A percentile compares a stretch with the other conserved stretches of the same genome.
Conservation (phyloP, 2,888 invertebrate species). For the Ellobium chinense region DNA sequence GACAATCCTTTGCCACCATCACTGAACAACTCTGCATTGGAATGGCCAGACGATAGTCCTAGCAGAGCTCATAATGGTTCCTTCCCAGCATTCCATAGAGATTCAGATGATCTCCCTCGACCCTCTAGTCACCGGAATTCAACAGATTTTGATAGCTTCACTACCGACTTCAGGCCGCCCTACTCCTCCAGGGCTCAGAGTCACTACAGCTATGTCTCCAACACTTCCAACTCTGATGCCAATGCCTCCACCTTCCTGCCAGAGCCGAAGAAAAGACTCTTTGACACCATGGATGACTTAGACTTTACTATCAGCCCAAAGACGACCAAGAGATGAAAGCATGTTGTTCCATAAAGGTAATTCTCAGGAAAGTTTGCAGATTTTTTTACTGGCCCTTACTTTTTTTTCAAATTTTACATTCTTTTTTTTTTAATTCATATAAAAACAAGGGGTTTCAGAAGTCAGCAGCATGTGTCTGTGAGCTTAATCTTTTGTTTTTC, state of each 20-base stretch:
- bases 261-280: constrained; percentile 12
- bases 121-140: background rate
- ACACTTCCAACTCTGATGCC: background rate
- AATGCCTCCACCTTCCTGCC: background rate
- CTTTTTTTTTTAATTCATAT: no score
- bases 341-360: no score
- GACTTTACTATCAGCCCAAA: background rate
- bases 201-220: background rate
- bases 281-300: background rate
- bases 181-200: background rate
- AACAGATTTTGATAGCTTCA: background rate
- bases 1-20: constrained; percentile 6
- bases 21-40: constrained; percentile 14
- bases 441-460: no score
- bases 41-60: constrained; percentile 25
- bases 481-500: no score
- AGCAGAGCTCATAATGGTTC: no score
- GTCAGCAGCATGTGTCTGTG: no score
- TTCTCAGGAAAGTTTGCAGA: no score
- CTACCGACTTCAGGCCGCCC: background rate
- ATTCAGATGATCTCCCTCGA: background rate
- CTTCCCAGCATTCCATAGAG: background rate
- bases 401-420: no score
- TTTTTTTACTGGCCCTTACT: no score
- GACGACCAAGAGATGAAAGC: background rate